Evolutionary conservation across 2,888 invertebrate genomes (phyloP), one percentile per base, ranked within the genome.

Genomic region (Ommatoiulus sabulosus): DNA sequence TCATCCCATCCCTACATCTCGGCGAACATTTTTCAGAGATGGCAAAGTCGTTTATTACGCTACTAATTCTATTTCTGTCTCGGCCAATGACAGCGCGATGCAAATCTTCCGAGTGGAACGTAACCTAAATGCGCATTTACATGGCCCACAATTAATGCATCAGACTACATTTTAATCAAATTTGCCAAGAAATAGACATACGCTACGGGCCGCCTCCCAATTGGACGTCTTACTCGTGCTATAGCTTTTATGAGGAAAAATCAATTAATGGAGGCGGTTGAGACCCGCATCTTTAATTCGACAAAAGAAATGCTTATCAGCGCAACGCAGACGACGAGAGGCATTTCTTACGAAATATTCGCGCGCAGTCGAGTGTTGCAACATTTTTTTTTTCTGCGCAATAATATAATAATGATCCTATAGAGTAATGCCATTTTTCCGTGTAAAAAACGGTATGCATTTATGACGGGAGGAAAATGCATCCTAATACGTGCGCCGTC

Each of bases 391-490:
- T 80, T 80, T 20, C 1, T 20, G 80, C 80, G 15, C 80, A 80
- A 80, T 80, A 80, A 80, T 80, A 80, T 80, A 80, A 80, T 80
- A 80, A 80, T 80, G 80, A 80, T 80, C 80, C 80, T 35, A n/a
- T n/a, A 80, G 2, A 80, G 80, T 80, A 80, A 80, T 35, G 80
- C 80, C 4, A 80, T 80, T 72, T 80, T 80, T 80, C 3, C 35
- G 15, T 24, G 35, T 72, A 80, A 24, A 80, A 80, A 80, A 80
- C 6, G 24, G 80, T 63, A 80, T 12, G 12, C 24, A 80, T 80
- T 80, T 80, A 80, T 80, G 80, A 80, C 1, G 80, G 35, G 80
- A 52, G 17, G 35, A 35, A 72, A 80, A 35, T 10, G 80, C 80
- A 80, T 35, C 80, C 80, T 80, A 80, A 80, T 80, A 80, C 80